Conservation (phyloP, 2,113 vertebrate genomes). For the Tylochromis polylepis region DNA sequence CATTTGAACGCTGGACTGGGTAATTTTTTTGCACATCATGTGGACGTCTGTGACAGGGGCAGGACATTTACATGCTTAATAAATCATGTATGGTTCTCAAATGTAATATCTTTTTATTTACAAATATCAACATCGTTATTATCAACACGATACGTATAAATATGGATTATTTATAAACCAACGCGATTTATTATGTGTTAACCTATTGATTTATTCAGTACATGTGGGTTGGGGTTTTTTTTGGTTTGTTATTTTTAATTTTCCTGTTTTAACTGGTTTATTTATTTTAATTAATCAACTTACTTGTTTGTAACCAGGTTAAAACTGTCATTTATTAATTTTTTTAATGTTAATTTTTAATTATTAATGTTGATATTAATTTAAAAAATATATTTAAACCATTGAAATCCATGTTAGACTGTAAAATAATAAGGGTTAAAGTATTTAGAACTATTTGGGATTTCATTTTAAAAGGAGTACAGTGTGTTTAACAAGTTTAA, state of each 20-base stretch:
- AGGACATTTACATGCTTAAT: not conserved
- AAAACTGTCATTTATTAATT: rapidly evolving
- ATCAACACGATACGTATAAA: not conserved
- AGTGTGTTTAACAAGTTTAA: not conserved
- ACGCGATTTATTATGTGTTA: not conserved
- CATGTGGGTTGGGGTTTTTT: not conserved
- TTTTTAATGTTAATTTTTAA: too few relatives aligned
- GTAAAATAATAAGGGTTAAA: not conserved
- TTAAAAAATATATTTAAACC: too few relatives aligned
- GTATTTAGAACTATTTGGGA: not conserved
- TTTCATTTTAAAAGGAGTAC: not conserved
- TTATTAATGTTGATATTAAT: too few relatives aligned
- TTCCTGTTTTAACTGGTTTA: not conserved
- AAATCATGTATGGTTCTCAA: too few relatives aligned
- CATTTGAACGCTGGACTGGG: rapidly evolving
- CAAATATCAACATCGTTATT: not conserved
- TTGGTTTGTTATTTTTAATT: not conserved
- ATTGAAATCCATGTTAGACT: not conserved
- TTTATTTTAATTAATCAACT: not conserved
- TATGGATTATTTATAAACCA: not conserved
- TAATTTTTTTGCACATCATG: not conserved
- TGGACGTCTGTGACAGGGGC: not conserved
- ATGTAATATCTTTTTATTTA: not conserved
- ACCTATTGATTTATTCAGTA: not conserved
- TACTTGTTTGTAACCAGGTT: not conserved